Base-by-base conservation (phyloP, 2,888 invertebrate species). In the Thymelicus sylvestris region DNA sequence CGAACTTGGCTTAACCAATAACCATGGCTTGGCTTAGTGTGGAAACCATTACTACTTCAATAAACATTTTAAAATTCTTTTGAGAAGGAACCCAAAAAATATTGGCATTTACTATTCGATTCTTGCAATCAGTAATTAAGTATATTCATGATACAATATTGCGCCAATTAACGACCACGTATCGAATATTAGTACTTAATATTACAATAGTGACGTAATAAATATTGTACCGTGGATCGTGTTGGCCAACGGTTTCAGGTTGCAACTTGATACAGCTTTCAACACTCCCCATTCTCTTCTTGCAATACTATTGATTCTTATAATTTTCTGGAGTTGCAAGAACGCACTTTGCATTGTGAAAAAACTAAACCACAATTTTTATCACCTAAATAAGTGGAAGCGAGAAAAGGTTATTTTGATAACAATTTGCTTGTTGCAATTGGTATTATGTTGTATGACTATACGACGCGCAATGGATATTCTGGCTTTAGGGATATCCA, bases 251-350 rank as follows among this genome's bases (percentile, higher is more conserved):
- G 24, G 60, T 60, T 13, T 52, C 60, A 48, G 48, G 63, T 50
- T 19, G 69, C 59, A 57, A 69, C 69, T 69, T 48, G 19, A 69
- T 64, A 69, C 59, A 19, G 10, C 69, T 69, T 69, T 69, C 69
- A 44, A 24, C 69, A 69, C 24, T 12, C 71, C 67, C 72, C 74
- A 66, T 73, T 74, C 74, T 74, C 74, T 72, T 73, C 55, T 74
- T 74, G 74, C 67, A 74, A 74, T 62, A 39, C 7, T 70, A 72
- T 63, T 55, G 69, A 59, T 63, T 62, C 61, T 62, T 62, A 68
- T 55, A 41, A 63, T 57, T 57, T 31, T 68, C 55, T 62, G 19
- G 47, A 63, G 12, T 57, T 69, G 63, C 68, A 47, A 63, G 24
- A 69, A n/a, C n/a, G n/a, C 52, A 63, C 57, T 57, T 31, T 48